Base-by-base conservation (phyloP, 2,888 invertebrate species). In the Erebia aethiops region DNA sequence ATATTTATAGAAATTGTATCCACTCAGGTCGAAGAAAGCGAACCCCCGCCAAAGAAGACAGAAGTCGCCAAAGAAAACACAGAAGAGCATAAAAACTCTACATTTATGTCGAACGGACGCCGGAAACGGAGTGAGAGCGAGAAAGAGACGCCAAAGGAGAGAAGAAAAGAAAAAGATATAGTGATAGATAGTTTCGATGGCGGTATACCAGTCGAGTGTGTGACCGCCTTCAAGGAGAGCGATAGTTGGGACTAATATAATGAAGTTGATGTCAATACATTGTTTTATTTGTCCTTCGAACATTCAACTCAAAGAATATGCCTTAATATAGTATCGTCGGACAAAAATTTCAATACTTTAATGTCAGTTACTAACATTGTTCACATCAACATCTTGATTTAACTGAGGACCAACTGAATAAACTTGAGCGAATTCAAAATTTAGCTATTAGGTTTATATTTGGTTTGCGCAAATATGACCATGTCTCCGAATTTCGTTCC, bases 141-240 rank as follows among this genome's bases (percentile, higher is more conserved):
- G 56, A 57, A 57, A 14, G 13, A 75, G 26, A 56, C 11, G n/a
- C 7, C 43, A 13, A 71, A 61, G 49, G 69, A 61, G 61, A 69
- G 14, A 51, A 74, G 74, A 51, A 73, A 51, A 74, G 66, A 80
- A 73, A 74, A 71, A 75, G 67, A 76, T 57, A 79, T 74, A 70
- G 73, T 81, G 8, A 78, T 83, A 61, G 81, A 85, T 1, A 82
- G 71, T 75, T 89, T 88, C 70, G 88, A 88, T 63, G 80, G 77
- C 56, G 77, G 81, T 72, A 80, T 81, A 26, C 85, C 83, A 72
- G 77, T 82, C 54, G 81, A 82, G 54, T 84, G 89, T 74, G 90
- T 90, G 62, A 65, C 84, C 4, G 88, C 87, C 74, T 92, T 92
- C 78, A 88, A 89, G 77, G 92, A 92, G 79, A 92, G 90, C 74